phyloP scores from a whole-genome alignment of 2,113 vertebrate species.

The Antigone vipio region DNA sequence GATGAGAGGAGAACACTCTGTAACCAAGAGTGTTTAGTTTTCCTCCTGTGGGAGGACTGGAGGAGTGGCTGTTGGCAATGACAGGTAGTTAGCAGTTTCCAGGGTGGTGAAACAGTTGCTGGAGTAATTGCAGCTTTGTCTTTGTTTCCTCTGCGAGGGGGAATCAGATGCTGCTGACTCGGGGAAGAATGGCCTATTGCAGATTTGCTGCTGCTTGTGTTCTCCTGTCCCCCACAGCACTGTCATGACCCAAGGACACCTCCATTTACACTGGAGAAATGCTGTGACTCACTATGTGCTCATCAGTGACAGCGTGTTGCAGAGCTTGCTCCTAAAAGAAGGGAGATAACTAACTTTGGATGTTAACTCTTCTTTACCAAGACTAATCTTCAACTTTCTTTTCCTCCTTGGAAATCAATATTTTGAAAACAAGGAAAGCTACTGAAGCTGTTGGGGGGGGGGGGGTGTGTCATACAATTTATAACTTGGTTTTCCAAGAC shows the following conservation, averaged over 20 bases:
- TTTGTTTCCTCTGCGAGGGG: background rate
- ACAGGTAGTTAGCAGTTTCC: background rate
- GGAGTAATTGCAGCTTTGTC: background rate
- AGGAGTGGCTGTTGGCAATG: background rate
- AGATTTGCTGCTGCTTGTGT: background rate
- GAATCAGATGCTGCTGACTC: background rate
- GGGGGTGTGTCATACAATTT: background rate
- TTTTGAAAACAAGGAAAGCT: background rate
- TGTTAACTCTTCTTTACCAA: background rate
- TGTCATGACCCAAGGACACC: background rate
- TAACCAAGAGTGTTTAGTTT: background rate
- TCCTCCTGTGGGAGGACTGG: background rate
- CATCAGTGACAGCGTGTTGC: background rate
- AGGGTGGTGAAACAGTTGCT: background rate
- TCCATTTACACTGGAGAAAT: background rate
- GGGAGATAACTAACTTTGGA: background rate
- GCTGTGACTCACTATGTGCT: background rate
- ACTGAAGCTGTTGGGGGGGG: background rate
- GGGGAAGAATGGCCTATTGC: accelerated
- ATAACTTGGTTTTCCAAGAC: background rate
- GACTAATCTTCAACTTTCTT: background rate
- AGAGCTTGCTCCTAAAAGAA: background rate
- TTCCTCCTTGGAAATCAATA: background rate
- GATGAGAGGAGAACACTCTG: background rate
- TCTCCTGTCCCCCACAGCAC: background rate